Evolutionary conservation across 2,797 vertebrate species (phyloP), one percentile per base, ranked within the genome.

Genomic region (Lacerta bilineata): DNA sequence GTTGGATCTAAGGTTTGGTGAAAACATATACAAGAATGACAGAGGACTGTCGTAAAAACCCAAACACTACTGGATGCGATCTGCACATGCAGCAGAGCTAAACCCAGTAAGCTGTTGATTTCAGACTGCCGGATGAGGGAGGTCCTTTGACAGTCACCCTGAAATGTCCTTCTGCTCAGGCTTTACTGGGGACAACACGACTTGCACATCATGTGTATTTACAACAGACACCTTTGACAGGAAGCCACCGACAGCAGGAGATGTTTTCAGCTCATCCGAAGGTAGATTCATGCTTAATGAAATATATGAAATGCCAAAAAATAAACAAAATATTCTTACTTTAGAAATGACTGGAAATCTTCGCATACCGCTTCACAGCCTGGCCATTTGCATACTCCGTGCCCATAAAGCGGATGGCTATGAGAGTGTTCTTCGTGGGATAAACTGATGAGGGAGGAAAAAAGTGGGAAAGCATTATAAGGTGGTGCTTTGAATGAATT

Each of bases 361-460:
- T 99, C 99, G 81, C 99, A 99, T 77, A 99, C 98, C 0, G 98
- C 98, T 97, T 99, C 99, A 82, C 99, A 99, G 94, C 99, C 99
- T 0, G 99, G 99, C 99, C 99, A 99, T 94, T 99, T 99, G 98
- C 99, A 99, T 43, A 99, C 99, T 0, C 99, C 99, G 18, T 99
- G 99, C 92, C 99, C 99, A 0, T 98, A 99, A 88, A 99, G 98
- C 11, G 99, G 98, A 91, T 99, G 99, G 95, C 97, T 98, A 94
- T 98, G 97, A 27, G 97, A 97, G 87, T 96, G 98, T 89, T 99
- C 98, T 90, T 99, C 99, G 18, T 98, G 96, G 78, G 97, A 96
- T 88, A 98, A 97, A 95, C 99, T 99, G 94, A 74, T 94, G 94
- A 87, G 79, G 91, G n/a, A 78, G 27, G 82, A 86, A 79, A 89